phyloP scores from a whole-genome alignment of 2,888 invertebrate species.

The Eutolmus rufibarbis region DNA sequence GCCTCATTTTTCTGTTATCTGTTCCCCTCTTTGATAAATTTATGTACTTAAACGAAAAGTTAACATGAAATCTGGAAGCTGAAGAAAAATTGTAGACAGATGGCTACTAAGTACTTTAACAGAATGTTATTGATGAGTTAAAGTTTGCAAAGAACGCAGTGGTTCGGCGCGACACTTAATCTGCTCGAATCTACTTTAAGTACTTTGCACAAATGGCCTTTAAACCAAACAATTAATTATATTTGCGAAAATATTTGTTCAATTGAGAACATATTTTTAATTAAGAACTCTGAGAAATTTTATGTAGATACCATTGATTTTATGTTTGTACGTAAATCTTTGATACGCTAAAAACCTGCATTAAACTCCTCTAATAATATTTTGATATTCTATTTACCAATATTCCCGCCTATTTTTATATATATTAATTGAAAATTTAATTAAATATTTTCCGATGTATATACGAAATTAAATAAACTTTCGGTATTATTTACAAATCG shows the following conservation, averaged over 20 bases:
- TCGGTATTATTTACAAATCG: background rate
- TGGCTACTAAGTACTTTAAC: conserved; percentile 42
- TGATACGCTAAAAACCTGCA: background rate
- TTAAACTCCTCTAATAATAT: background rate
- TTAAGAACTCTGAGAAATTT: background rate
- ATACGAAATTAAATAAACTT: background rate
- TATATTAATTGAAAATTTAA: background rate
- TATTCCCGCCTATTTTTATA: background rate
- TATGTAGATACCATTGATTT: background rate
- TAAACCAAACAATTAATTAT: background rate
- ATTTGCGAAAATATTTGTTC: background rate
- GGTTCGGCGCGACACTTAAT: background rate
- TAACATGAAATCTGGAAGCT: conserved; percentile 42
- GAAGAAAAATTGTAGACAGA: conserved; percentile 45
- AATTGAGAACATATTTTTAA: background rate
- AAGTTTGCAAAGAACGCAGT: background rate
- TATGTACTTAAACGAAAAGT: conserved; percentile 42
- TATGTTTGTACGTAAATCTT: background rate
- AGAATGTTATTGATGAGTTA: conserved; percentile 28
- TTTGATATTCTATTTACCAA: background rate
- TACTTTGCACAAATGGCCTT: background rate
- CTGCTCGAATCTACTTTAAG: background rate
- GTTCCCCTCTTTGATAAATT: conserved; percentile 22
- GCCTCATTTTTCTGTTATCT: conserved; percentile 18
- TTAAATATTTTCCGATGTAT: background rate